These are phyloP conservation scores for Lepidothrix coronata DNA, from an alignment of 2,113 vertebrate species.

Conservation along the genomic window DNA sequence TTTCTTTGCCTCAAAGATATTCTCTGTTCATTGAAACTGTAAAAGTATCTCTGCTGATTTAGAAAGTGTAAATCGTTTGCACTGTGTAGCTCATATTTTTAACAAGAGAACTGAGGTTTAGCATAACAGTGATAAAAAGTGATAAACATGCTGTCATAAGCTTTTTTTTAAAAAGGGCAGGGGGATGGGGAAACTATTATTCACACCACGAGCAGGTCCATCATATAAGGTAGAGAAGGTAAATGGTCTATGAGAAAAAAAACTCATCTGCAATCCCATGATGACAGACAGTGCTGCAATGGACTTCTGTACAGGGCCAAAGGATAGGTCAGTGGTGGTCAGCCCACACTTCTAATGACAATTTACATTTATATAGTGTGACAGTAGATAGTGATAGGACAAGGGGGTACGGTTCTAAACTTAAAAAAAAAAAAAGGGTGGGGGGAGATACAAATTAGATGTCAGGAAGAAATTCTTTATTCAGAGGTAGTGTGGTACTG, in stretches of 20 bases:
- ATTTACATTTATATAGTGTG: neutral
- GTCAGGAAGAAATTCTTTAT: neutral
- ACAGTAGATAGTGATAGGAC: neutral
- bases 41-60: neutral
- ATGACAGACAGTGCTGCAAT: neutral
- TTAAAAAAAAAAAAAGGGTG: neutral
- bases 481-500: neutral
- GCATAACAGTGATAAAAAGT: neutral
- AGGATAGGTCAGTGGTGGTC: neutral
- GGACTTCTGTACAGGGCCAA: neutral
- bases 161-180: neutral
- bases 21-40: neutral
- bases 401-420: neutral
- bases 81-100: neutral
- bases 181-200: neutral
- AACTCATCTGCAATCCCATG: neutral
- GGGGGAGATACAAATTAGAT: neutral
- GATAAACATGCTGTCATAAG: neutral
- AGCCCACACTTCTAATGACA: neutral
- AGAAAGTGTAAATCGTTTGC: neutral
- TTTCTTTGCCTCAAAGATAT: neutral
- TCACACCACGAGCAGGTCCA: neutral
- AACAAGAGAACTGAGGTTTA: neutral
- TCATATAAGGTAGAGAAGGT: neutral
- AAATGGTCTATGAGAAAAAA: neutral